phyloP scores from a whole-genome alignment of 2,797 vertebrate species.

The Gallinago nigripennis region DNA sequence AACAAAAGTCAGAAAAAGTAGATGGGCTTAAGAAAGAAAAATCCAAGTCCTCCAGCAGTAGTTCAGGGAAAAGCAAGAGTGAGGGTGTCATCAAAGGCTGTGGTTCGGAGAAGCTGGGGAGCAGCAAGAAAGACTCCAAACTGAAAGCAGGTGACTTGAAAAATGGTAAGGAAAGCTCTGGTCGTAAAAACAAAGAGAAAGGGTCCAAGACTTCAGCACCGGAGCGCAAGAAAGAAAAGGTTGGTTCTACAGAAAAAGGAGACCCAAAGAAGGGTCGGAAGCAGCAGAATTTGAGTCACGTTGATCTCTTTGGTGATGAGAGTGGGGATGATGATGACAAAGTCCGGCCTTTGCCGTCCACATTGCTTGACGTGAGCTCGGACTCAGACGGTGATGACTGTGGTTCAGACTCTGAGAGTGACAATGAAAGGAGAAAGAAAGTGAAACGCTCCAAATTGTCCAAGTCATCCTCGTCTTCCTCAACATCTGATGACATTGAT shows the following conservation, averaged over 20 bases:
- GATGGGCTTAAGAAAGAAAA: slow-evolving; percentile 76
- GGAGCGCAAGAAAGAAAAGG: slow-evolving; percentile 65
- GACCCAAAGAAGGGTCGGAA: slow-evolving; percentile 60
- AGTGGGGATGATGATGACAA: slow-evolving; percentile 85
- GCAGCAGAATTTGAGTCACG: slow-evolving; percentile 83
- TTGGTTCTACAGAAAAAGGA: slow-evolving; percentile 55
- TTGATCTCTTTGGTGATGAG: slow-evolving; percentile 93
- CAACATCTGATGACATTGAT: slow-evolving; percentile 74
- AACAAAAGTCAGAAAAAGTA: slow-evolving; percentile 59
- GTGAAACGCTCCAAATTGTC: slow-evolving; percentile 71
- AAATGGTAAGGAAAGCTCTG: slow-evolving; percentile 76
- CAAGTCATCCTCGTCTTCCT: slow-evolving; percentile 73
- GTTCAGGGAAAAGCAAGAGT: slow-evolving; percentile 65
- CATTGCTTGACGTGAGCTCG: neutral
- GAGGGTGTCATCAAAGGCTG: slow-evolving; percentile 43
- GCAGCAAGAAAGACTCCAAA: slow-evolving; percentile 72
- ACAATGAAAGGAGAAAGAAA: slow-evolving; percentile 64
- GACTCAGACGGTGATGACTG: slow-evolving; percentile 68
- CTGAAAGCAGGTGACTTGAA: slow-evolving; percentile 67
- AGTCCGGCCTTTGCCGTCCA: neutral
- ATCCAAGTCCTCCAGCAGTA: slow-evolving; percentile 36
- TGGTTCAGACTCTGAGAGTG: slow-evolving; percentile 69
- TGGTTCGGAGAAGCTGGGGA: neutral
- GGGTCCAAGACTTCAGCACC: slow-evolving; percentile 45
- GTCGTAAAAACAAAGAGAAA: neutral